Evolutionary conservation across 2,797 vertebrate genomes (phyloP), one percentile per base, ranked within the genome.

Genomic region (Sus cebifrons): DNA sequence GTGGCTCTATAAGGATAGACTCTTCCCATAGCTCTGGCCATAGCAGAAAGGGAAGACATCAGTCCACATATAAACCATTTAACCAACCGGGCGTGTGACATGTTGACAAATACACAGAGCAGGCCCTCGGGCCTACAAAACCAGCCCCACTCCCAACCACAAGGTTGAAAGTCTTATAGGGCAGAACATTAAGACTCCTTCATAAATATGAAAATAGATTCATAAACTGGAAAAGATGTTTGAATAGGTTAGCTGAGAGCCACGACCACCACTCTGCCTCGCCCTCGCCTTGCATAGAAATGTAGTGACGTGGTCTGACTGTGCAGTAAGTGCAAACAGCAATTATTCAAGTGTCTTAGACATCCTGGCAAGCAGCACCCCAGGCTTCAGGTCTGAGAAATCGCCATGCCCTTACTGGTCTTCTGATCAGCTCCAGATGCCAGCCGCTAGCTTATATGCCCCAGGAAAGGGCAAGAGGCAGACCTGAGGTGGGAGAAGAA

Each of bases 141-240:
- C 74, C 93, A 93, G 91, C 98, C 97, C 98, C 98, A 98, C 97
- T 98, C 97, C 96, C 98, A 98, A 98, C 98, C 96, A 98, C 97
- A 98, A 97, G 52, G 96, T 98, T 98, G 98, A 98, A 98, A 98
- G 98, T 98, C 98, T 98, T 98, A 99, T 98, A 98, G 99, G 98
- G 98, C 97, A 99, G 98, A 98, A 98, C 98, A 98, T 99, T 99
- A 99, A 99, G 99, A 99, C 98, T 98, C 98, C 98, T 98, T 99
- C 98, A 99, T 99, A 99, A 99, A 99, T 99, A 99, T 92, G 98
- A 99, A 99, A 99, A 99, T 99, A 99, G 99, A 99, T 97, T 97
- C 96, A 95, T 99, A 97, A 98, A 98, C 95, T 98, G 21, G 82
- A 97, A 98, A 98, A 98, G 97, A 98, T 99, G 98, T 99, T 99